Evolutionary conservation across 1,140 invertebrate species (phyloP).

Genomic region (Drosophila suzukii): DNA sequence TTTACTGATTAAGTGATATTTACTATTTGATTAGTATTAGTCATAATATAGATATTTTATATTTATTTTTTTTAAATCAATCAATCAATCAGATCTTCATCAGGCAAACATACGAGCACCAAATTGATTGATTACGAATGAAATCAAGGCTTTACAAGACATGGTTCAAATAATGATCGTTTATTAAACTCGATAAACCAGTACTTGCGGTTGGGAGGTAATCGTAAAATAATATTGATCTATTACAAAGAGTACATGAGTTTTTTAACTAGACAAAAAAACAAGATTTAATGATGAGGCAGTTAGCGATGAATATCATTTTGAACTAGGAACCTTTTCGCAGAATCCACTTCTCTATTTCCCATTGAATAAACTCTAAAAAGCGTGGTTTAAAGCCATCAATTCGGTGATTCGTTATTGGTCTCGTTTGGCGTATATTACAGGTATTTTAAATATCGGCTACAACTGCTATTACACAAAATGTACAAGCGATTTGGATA

Average conservation of each 20-base stretch:
- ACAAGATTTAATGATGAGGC: background rate
- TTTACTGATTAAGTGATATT: too few relatives aligned
- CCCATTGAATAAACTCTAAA: background rate
- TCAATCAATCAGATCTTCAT: background rate
- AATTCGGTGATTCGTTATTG: slow-evolving; percentile 4
- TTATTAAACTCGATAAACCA: background rate
- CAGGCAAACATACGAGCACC: background rate
- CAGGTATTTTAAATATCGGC: slow-evolving; percentile 26
- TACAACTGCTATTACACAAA: slow-evolving; percentile 28
- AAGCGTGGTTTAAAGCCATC: slow-evolving; percentile 3
- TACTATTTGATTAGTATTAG: background rate
- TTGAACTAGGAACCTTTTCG: background rate
- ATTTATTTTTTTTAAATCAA: background rate
- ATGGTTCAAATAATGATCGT: slow-evolving; percentile 3
- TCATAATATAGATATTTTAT: background rate
- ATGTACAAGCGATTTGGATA: slow-evolving; percentile 32
- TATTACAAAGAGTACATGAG: background rate
- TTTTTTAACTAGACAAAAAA: background rate
- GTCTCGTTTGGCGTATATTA: slow-evolving; percentile 14
- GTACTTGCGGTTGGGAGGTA: background rate
- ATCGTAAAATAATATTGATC: slow-evolving; percentile 1
- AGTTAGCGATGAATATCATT: background rate
- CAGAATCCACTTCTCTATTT: background rate
- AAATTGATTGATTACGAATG: background rate
- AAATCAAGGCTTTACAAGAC: background rate